Evolutionary conservation across 2,113 vertebrate genomes (phyloP).

Genomic region (Procavia capensis): DNA sequence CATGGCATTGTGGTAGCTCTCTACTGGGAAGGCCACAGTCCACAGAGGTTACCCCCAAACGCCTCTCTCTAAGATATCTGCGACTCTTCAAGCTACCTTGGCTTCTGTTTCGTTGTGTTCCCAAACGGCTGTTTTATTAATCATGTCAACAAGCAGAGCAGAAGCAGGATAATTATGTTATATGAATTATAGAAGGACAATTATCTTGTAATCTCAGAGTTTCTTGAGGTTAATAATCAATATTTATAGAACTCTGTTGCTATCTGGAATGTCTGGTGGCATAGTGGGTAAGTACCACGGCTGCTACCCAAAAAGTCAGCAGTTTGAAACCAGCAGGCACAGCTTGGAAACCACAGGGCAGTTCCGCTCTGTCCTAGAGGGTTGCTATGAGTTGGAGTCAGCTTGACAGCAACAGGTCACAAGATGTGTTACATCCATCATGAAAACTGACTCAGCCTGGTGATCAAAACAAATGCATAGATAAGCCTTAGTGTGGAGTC

Average conservation of each 20-base stretch:
- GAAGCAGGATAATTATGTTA: slow-evolving; percentile 19
- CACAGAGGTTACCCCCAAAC: neutral
- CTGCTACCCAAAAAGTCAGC: too few species aligned
- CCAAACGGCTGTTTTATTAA: neutral
- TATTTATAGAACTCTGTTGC: neutral
- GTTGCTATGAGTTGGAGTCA: too few species aligned
- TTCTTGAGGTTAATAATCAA: neutral
- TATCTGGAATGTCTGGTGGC: too few species aligned
- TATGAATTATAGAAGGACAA: neutral
- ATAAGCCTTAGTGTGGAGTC: neutral
- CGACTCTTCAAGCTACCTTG: neutral
- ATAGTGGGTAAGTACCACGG: too few species aligned
- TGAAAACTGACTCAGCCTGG: neutral
- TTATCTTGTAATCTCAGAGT: neutral
- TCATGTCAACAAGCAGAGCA: slow-evolving; percentile 14
- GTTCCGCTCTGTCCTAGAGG: too few species aligned
- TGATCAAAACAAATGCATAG: neutral
- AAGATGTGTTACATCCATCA: neutral
- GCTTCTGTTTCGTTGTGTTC: neutral
- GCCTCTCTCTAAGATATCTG: neutral
- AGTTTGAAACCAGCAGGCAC: too few species aligned
- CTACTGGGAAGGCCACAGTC: neutral
- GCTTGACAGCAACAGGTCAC: too few species aligned
- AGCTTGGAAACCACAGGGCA: too few species aligned
- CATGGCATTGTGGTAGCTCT: neutral